Conservation (phyloP, 2,797 vertebrate species). For the Semotilus atromaculatus region DNA sequence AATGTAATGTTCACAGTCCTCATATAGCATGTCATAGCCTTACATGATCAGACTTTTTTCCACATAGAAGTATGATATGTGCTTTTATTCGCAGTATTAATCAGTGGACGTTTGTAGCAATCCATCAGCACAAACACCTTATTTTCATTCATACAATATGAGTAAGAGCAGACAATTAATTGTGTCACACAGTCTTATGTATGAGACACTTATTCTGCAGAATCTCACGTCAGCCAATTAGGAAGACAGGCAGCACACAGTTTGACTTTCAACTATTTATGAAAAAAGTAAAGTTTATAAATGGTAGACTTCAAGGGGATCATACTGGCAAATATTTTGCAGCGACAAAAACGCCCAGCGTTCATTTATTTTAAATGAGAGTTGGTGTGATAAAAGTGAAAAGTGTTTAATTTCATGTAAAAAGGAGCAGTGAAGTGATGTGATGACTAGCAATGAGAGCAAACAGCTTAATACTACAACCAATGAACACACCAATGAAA, state of each 20-base stretch:
- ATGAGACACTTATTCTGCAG: slow-evolving; percentile 16
- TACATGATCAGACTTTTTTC: slow-evolving; percentile 5
- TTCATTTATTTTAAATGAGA: background rate
- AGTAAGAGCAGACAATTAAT: slow-evolving; percentile 13
- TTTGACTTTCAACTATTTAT: slow-evolving; percentile 8
- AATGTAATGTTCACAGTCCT: background rate
- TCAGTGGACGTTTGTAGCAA: slow-evolving; percentile 3
- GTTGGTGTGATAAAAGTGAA: background rate
- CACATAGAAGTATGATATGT: background rate
- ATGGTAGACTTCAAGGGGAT: background rate
- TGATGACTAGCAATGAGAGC: background rate
- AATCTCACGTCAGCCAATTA: slow-evolving; percentile 20
- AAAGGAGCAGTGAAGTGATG: background rate
- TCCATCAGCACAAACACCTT: slow-evolving; percentile 29
- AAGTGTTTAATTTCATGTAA: too few relatives aligned
- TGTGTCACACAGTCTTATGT: slow-evolving; percentile 10
- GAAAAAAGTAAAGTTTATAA: background rate
- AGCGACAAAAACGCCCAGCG: background rate
- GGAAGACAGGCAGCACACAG: background rate
- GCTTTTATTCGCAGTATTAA: slow-evolving; percentile 27
- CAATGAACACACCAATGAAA: background rate
- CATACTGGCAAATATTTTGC: background rate
- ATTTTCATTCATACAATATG: slow-evolving; percentile 29
- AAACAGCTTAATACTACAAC: background rate
- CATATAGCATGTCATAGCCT: background rate